Conservation (phyloP, 2,113 vertebrate species). For the Echinops telfairi region DNA sequence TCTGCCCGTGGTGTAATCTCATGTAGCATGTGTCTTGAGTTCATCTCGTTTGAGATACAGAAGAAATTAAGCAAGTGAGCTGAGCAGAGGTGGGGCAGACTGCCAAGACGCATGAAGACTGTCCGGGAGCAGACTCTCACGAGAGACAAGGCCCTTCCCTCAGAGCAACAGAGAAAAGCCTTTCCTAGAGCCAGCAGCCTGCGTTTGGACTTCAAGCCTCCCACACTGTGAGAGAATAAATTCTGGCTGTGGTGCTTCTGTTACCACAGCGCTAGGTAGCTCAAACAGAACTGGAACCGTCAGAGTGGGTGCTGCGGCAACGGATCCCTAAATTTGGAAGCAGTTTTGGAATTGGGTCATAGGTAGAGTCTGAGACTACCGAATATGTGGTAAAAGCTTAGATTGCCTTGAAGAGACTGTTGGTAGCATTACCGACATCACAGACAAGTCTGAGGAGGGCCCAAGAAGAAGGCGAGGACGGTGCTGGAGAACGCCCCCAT, state of each 20-base stretch:
- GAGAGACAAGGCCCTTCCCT: neutral
- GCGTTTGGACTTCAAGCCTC: neutral
- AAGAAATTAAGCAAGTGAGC: neutral
- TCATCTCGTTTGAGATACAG: neutral
- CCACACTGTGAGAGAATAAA: neutral
- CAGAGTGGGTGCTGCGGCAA: too few species aligned
- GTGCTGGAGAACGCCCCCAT: too few species aligned
- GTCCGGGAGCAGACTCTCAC: neutral
- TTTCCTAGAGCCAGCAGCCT: neutral
- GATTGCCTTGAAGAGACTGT: too few species aligned
- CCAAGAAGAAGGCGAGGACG: too few species aligned
- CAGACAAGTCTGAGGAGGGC: too few species aligned
- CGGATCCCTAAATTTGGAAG: too few species aligned
- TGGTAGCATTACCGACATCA: too few species aligned
- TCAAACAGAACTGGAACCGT: too few species aligned
- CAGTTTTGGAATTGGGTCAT: too few species aligned
- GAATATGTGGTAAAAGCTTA: too few species aligned
- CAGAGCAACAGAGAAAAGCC: neutral
- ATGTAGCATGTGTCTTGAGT: neutral
- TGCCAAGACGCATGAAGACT: neutral
- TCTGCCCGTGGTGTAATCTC: neutral
- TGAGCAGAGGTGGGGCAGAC: neutral
- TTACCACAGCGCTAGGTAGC: neutral
- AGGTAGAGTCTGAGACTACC: too few species aligned
- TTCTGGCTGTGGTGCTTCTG: neutral